A percentile compares a stretch with the other conserved stretches of the same genome.
Evolutionary conservation across 2,113 vertebrate genomes (phyloP).

Genomic region (Salvelinus sp.): DNA sequence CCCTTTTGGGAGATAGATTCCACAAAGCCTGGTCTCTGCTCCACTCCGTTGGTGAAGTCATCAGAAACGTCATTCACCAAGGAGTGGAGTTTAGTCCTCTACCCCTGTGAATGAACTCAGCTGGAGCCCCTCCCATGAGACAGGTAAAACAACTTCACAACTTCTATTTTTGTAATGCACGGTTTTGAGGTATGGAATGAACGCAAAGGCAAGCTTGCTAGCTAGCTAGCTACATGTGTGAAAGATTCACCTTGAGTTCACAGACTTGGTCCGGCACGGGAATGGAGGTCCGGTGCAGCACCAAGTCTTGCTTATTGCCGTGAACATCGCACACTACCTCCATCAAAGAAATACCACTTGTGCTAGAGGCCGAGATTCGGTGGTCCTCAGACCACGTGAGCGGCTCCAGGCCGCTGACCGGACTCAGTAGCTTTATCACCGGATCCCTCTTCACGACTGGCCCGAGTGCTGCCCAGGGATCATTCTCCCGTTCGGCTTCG

Average conservation of each 20-base stretch:
- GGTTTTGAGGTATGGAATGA: neutral
- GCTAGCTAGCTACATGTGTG: neutral
- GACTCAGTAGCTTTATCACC: conserved; percentile 76
- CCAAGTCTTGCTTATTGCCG: conserved; percentile 81
- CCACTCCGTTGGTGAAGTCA: no score
- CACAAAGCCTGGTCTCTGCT: no score
- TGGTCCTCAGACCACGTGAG: conserved; percentile 91
- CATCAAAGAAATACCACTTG: conserved; percentile 81
- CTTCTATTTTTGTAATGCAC: no score
- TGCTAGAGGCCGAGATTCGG: conserved; percentile 85
- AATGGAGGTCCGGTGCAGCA: conserved; percentile 86
- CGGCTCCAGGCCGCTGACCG: conserved; percentile 87
- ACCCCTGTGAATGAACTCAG: no score
- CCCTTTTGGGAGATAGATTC: no score
- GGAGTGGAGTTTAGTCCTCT: no score
- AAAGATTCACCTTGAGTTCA: conserved; percentile 77
- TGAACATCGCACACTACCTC: conserved; percentile 87
- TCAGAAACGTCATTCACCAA: no score
- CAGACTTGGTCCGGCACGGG: conserved; percentile 71
- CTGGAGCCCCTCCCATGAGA: no score
- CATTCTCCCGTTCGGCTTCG: conserved; percentile 43
- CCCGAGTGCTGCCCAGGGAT: conserved; percentile 15
- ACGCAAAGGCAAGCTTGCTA: neutral
- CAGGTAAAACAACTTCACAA: neutral
- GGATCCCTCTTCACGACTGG: conserved; percentile 80